phyloP scores from a whole-genome alignment of 2,113 vertebrate genomes.

The Laticauda laticaudata region DNA sequence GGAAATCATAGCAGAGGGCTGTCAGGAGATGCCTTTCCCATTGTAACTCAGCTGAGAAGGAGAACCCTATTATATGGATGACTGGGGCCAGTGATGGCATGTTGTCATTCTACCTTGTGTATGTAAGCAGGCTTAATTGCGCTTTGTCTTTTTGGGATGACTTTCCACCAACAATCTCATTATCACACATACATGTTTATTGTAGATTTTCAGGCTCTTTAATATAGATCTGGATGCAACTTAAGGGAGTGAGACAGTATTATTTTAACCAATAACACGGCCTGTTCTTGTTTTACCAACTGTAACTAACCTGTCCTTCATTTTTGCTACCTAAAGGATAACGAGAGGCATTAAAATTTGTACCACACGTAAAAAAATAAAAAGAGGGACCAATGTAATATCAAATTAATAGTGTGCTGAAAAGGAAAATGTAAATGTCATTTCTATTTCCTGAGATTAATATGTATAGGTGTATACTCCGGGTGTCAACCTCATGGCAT shows the following conservation, averaged over 20 bases:
- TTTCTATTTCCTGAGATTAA: slow-evolving; percentile 62
- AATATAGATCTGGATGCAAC: slow-evolving; percentile 20
- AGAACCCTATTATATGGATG: slow-evolving; percentile 67
- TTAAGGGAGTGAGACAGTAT: slow-evolving; percentile 11
- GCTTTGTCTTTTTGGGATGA: slow-evolving; percentile 65
- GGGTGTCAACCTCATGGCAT: too few relatives aligned
- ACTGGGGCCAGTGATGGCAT: slow-evolving; percentile 52
- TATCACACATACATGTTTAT: slow-evolving; percentile 63
- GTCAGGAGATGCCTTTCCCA: slow-evolving; percentile 57
- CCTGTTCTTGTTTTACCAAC: slow-evolving; percentile 28
- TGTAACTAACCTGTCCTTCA: slow-evolving; percentile 42
- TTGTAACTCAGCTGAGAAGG: slow-evolving; percentile 42
- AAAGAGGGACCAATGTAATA: slow-evolving; percentile 60
- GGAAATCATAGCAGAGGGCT: slow-evolving; percentile 58
- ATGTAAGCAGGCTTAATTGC: slow-evolving; percentile 71
- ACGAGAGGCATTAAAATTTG: slow-evolving; percentile 50
- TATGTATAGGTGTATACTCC: slow-evolving; percentile 20
- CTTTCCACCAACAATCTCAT: slow-evolving; percentile 68
- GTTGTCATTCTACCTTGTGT: slow-evolving; percentile 66
- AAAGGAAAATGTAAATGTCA: slow-evolving; percentile 50
- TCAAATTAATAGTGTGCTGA: slow-evolving; percentile 54
- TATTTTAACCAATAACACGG: not conserved
- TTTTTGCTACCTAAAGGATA: slow-evolving; percentile 38
- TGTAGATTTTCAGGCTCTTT: slow-evolving; percentile 49
- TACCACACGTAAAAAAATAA: slow-evolving; percentile 34